These are phyloP conservation scores for Trichomycterus rosablanca DNA, from an alignment of 2,113 vertebrate genomes.

Conservation along the genomic window DNA sequence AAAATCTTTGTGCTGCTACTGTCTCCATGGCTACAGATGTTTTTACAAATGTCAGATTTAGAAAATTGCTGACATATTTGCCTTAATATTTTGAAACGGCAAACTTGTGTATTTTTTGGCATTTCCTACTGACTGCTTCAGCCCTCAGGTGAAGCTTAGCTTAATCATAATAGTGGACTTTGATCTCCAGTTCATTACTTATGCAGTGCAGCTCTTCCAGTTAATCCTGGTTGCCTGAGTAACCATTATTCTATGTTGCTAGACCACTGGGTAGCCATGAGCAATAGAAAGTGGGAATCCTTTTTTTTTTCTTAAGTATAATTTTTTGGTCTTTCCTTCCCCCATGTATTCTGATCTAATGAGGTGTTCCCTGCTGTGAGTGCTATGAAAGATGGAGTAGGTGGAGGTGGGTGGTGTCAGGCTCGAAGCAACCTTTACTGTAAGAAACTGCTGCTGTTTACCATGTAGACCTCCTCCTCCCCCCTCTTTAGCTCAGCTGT, in stretches of 20 bases:
- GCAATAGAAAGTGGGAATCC: conserved; percentile 9
- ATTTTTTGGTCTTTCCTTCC: neutral
- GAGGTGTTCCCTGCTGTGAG: conserved; percentile 30
- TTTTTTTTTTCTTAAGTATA: neutral
- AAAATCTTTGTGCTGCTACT: too few species aligned
- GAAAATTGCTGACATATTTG: too few species aligned
- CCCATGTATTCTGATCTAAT: conserved; percentile 24
- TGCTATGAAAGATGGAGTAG: conserved; percentile 5
- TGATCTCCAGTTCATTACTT: conserved; percentile 27
- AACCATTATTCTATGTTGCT: conserved; percentile 35
- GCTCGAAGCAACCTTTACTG: neutral
- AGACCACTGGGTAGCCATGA: conserved; percentile 28
- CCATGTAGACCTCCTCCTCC: neutral
- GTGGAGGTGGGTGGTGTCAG: conserved; percentile 5
- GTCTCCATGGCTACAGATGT: too few species aligned
- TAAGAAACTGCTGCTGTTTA: too few species aligned
- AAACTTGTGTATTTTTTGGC: conserved; percentile 23
- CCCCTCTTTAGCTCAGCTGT: too few species aligned
- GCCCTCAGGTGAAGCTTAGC: conserved; percentile 11
- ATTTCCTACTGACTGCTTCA: conserved; percentile 19
- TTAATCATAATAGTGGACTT: conserved; percentile 33
- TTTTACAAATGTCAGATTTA: too few species aligned
- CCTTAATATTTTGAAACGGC: conserved; percentile 20
- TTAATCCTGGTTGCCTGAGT: conserved; percentile 39
- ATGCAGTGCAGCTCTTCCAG: conserved; percentile 27